phyloP scores from a whole-genome alignment of 2,113 vertebrate genomes.

The Neodontobutis hainanensis region DNA sequence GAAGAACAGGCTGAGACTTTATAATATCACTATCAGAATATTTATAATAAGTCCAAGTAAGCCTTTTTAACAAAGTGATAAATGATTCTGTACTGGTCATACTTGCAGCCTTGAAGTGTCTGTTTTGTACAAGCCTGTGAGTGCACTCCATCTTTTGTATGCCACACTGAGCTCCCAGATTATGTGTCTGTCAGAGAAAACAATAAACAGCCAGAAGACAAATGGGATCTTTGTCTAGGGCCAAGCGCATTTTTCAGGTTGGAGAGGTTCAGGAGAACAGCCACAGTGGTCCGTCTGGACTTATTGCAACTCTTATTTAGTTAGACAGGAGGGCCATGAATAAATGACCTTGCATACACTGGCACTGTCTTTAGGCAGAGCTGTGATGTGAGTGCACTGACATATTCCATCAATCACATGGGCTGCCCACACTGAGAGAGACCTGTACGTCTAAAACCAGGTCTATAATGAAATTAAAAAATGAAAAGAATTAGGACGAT shows the following conservation, averaged over 20 bases:
- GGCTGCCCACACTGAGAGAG: neutral
- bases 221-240: constrained; percentile 29
- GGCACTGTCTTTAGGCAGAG: constrained; percentile 5
- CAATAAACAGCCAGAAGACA: constrained; percentile 49
- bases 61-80: neutral
- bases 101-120: neutral
- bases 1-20: neutral
- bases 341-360: constrained; percentile 9
- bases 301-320: constrained; percentile 31
- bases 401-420: constrained; percentile 3
- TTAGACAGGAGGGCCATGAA: constrained; percentile 21
- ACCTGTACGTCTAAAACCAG: neutral
- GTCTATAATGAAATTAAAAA: neutral
- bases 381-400: constrained; percentile 4
- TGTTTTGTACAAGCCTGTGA: neutral
- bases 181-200: constrained; percentile 45
- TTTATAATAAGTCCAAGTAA: neutral
- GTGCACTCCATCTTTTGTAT: constrained; percentile 12
- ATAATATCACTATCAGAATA: neutral
- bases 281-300: constrained; percentile 15
- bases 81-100: neutral
- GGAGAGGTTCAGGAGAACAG: constrained; percentile 31
- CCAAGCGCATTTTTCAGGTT: constrained; percentile 41
- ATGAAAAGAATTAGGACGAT: neutral
- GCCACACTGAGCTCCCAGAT: constrained; percentile 23